phyloP scores from a whole-genome alignment of 2,113 vertebrate species.

The Oreotrochilus melanogaster region DNA sequence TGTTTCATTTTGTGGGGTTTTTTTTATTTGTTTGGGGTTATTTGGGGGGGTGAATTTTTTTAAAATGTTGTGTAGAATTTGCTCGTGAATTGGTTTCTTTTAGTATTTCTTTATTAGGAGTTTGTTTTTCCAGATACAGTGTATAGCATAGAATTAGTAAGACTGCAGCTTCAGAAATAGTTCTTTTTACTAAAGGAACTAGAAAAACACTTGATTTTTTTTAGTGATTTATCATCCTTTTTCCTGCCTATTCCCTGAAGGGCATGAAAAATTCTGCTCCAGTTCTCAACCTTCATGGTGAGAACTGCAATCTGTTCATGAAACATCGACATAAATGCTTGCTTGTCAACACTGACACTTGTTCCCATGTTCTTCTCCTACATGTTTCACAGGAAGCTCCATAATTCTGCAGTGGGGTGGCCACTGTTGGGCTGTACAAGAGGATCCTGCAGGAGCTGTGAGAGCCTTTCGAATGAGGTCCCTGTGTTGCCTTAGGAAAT shows the following conservation, averaged over 20 bases:
- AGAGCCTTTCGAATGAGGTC: background rate
- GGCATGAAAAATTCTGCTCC: slow-evolving; percentile 8
- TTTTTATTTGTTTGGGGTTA: background rate
- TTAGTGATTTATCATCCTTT: background rate
- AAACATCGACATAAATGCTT: background rate
- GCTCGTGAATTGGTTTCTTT: background rate
- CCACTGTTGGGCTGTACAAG: background rate
- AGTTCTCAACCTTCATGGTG: slow-evolving; percentile 6
- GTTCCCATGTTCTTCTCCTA: background rate
- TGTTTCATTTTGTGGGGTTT: no score
- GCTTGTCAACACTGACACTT: slow-evolving; percentile 22
- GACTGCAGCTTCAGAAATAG: background rate
- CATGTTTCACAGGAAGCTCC: background rate
- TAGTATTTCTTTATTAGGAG: background rate
- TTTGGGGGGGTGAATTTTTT: background rate
- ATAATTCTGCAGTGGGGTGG: background rate
- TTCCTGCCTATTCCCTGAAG: background rate
- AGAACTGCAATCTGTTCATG: slow-evolving; percentile 11
- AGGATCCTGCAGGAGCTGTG: fast-evolving
- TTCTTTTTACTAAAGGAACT: background rate
- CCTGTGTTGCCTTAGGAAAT: background rate
- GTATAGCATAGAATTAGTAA: background rate
- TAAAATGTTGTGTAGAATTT: background rate
- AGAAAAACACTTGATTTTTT: background rate
- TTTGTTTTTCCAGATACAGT: background rate